These are phyloP conservation scores for Euschistus heros DNA, from an alignment of 1,140 invertebrate species.

Conservation along the genomic window DNA sequence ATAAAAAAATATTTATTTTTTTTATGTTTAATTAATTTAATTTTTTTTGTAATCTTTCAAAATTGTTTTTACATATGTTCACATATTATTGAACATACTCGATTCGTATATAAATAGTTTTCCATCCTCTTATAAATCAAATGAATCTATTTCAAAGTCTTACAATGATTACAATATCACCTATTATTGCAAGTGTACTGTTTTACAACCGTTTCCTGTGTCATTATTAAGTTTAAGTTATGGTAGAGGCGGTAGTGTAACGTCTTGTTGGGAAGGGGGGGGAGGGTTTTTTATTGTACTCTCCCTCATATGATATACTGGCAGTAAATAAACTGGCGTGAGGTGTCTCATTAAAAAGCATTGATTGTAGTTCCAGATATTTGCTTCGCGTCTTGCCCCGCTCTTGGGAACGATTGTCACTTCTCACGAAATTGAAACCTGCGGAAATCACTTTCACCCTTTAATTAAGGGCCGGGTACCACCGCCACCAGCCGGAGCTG, in stretches of 20 bases:
- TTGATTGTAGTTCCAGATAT: conserved; percentile 21
- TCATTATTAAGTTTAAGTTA: neutral
- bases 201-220: too few relatives aligned
- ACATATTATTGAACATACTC: too few relatives aligned
- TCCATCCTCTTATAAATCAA: too few relatives aligned
- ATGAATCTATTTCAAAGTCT: too few relatives aligned
- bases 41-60: too few relatives aligned
- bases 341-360: conserved; percentile 21
- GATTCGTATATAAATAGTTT: too few relatives aligned
- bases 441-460: conserved; percentile 14
- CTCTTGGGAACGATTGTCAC: conserved; percentile 20
- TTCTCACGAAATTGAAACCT: conserved; percentile 19
- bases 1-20: too few relatives aligned
- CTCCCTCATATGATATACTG: conserved; percentile 17
- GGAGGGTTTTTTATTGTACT: conserved; percentile 10
- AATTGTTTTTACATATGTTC: too few relatives aligned
- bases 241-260: neutral
- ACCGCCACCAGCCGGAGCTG: too few relatives aligned
- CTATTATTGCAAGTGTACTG: too few relatives aligned
- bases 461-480: neutral
- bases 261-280: neutral
- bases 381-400: conserved; percentile 9
- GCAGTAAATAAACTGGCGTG: conserved; percentile 23
- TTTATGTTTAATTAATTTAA: too few relatives aligned
- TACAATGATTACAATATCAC: too few relatives aligned